Evolutionary conservation across 1,140 invertebrate species (phyloP).

Genomic region (Goniozus legneri): DNA sequence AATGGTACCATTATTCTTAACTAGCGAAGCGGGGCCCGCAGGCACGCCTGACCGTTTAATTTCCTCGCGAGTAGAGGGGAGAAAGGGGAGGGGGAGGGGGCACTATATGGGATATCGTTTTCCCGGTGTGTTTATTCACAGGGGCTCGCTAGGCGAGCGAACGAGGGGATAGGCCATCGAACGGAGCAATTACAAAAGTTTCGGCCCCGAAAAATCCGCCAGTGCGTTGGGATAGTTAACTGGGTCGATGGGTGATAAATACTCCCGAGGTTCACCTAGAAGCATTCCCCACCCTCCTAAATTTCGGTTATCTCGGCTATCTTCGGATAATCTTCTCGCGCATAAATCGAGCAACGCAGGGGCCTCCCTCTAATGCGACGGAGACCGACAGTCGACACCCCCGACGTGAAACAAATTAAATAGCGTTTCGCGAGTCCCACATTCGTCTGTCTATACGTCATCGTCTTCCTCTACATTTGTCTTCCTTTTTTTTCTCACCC

Average conservation of each 20-base stretch:
- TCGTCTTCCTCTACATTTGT: neutral
- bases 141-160: constrained; percentile 1
- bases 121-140: neutral
- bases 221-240: neutral
- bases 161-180: constrained; percentile 4
- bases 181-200: constrained; percentile 45
- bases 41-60: neutral
- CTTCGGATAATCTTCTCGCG: constrained; percentile 39
- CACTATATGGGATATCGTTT: too few species aligned
- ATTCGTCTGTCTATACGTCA: neutral
- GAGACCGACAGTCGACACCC: constrained; percentile 19
- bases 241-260: constrained; percentile 46
- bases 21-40: neutral
- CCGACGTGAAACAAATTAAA: constrained; percentile 43
- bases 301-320: constrained; percentile 41
- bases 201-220: constrained; percentile 15
- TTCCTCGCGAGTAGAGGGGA: neutral
- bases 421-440: constrained; percentile 24
- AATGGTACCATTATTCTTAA: neutral
- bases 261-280: constrained; percentile 24
- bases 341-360: constrained; percentile 41
- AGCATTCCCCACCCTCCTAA: constrained; percentile 9
- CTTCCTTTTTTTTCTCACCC: constrained; percentile 4
- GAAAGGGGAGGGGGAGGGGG: neutral
- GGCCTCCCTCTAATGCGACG: constrained; percentile 30